A percentile compares a stretch with the other conserved stretches of the same genome.
phyloP scores from a whole-genome alignment of 1,140 invertebrate genomes.

The Hormaphis cornu region DNA sequence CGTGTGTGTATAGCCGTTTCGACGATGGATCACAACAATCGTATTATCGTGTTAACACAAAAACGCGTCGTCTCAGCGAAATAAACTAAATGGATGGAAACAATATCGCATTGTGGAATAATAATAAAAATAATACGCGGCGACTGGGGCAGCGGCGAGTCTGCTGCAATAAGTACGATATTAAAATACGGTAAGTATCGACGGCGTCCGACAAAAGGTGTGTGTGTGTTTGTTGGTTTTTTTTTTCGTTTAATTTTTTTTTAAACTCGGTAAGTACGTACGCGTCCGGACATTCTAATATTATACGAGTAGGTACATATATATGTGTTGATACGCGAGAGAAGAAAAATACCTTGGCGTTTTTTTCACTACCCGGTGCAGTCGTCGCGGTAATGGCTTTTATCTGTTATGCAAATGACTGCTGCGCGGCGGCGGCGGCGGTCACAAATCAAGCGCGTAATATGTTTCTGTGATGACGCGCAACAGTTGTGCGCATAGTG shows the following conservation, averaged over 20 bases:
- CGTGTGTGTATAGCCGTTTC: too few relatives aligned
- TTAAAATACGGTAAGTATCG: background rate
- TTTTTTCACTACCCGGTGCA: conserved; percentile 24
- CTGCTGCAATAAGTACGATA: too few relatives aligned
- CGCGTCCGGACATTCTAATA: too few relatives aligned
- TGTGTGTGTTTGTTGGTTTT: background rate
- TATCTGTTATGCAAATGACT: conserved; percentile 31
- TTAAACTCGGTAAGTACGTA: background rate
- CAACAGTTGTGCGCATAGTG: too few relatives aligned
- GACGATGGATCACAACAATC: too few relatives aligned
- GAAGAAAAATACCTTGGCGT: conserved; percentile 7
- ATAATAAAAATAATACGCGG: too few relatives aligned
- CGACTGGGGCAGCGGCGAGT: too few relatives aligned
- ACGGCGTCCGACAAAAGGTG: background rate
- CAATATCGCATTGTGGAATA: too few relatives aligned
- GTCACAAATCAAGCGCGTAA: conserved; percentile 25
- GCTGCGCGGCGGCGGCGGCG: background rate
- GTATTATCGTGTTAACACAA: too few relatives aligned
- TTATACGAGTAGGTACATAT: background rate
- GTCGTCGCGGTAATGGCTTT: conserved; percentile 23
- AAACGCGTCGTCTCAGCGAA: too few relatives aligned
- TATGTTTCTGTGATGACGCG: conserved; percentile 16
- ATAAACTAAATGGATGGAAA: too few relatives aligned
- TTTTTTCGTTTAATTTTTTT: background rate
- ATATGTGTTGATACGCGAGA: background rate